phyloP scores from a whole-genome alignment of 2,113 vertebrate genomes.

The Cygnus atratus region DNA sequence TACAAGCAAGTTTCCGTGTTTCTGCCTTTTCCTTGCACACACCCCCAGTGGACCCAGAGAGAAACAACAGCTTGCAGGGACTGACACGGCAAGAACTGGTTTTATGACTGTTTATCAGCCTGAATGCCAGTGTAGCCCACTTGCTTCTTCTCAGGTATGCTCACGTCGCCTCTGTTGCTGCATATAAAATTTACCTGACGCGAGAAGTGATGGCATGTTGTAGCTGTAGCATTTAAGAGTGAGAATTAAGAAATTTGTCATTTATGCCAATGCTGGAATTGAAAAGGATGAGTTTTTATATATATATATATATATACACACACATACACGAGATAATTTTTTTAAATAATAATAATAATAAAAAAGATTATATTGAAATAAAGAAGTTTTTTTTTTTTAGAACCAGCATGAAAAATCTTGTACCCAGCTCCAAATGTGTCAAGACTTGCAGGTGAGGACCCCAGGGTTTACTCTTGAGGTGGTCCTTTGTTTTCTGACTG shows the following conservation, averaged over 20 bases:
- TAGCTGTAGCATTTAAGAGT: neutral
- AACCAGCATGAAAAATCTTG: neutral
- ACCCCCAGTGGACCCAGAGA: neutral
- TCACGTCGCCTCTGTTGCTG: neutral
- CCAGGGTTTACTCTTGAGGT: neutral
- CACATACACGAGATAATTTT: too few species aligned
- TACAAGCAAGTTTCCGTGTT: neutral
- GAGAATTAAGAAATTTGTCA: neutral
- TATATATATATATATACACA: too few species aligned
- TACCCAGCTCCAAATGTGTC: neutral
- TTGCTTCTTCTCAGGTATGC: neutral
- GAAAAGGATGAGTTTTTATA: neutral
- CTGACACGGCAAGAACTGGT: neutral
- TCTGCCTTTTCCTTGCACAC: neutral
- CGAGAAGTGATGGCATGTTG: neutral
- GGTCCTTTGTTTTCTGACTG: neutral
- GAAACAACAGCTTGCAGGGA: neutral
- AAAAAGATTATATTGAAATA: neutral
- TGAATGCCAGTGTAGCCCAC: neutral
- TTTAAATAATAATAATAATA: too few species aligned
- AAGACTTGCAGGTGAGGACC: neutral
- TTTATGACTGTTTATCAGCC: neutral
- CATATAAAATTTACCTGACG: neutral
- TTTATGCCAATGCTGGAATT: neutral
- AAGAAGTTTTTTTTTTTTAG: neutral